Evolutionary conservation across 1,140 invertebrate genomes (phyloP), one percentile per base, ranked within the genome.

Genomic region (Tetragnatha versicolor): DNA sequence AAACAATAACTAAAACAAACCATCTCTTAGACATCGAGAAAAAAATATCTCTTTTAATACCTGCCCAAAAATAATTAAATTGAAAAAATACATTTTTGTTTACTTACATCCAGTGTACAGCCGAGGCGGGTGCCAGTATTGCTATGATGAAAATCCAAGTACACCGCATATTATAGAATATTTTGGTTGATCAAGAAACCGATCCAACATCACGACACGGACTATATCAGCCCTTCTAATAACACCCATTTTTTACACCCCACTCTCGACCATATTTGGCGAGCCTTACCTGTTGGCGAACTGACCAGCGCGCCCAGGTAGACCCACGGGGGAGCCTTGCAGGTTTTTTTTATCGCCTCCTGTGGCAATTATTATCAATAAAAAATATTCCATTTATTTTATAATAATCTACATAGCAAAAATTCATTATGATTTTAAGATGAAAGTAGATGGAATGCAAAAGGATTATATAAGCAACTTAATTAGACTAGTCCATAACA

Each of bases 201-300:
- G 10, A 55, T 70, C 49, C 68, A 55, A 29, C 68, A 70, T 70
- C 68, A 70, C 68, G 47, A 55, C 20, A 70, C 20, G n/a, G 47
- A 55, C 49, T 70, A 70, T n/a, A n/a, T 55, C 68, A 47, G 68
- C n/a, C 68, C 68, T 39, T 7, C 49, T 14, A 53, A 51, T 55
- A 70, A 70, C 68, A 55, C 68, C 68, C 68, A 70, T 70, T 70
- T 70, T 70, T 70, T 70, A 55, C 68, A 70, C 68, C 68, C 68
- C 68, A 55, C 42, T 25, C 33, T 20, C 14, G 17, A 55, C 68
- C 68, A 55, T 39, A 70, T 55, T 70, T 70, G 68, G 68, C 68
- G 68, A 70, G 12, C 33, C n/a, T 55, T 39, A 29, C 42, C 20
- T 68, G n/a, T 70, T 70, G 68, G 68, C 68, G 68, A 35, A 55